Conservation (phyloP, 1,140 invertebrate genomes). For the Drosophila nigrodunni region DNA sequence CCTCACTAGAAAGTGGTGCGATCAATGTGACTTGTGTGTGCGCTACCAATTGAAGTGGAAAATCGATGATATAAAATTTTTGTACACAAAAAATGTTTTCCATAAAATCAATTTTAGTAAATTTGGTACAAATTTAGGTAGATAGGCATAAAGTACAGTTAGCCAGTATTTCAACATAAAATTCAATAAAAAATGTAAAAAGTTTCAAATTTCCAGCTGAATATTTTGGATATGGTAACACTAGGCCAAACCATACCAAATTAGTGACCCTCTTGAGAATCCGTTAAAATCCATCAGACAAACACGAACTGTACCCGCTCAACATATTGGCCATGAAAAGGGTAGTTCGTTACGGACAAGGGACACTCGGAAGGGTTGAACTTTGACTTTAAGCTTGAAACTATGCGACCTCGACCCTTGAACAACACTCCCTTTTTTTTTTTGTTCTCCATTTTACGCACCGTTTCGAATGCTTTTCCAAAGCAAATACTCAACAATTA, state of each 20-base stretch:
- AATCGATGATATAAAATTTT: no score
- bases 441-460: constrained; percentile 60
- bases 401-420: constrained; percentile 31
- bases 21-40: constrained; percentile 13
- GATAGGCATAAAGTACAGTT: no score
- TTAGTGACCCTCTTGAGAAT: constrained; percentile 35
- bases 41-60: constrained; percentile 7
- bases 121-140: no score
- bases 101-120: no score
- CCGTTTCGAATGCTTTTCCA: constrained; percentile 19
- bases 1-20: background rate
- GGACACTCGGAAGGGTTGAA: constrained; percentile 49
- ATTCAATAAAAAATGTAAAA: constrained; percentile 1
- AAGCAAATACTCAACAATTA: constrained; percentile 60
- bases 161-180: no score
- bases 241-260: background rate
- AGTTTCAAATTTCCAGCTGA: constrained; percentile 6
- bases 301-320: constrained; percentile 46
- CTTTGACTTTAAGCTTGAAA: constrained; percentile 24
- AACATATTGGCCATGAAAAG: constrained; percentile 8
- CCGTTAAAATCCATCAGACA: constrained; percentile 10
- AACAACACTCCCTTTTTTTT: constrained; percentile 40
- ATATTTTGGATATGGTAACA: background rate
- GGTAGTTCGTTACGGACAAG: constrained; percentile 27
- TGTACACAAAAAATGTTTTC: no score